Base-by-base conservation (phyloP, 2,888 invertebrate species). In the Rosalia funebris region DNA sequence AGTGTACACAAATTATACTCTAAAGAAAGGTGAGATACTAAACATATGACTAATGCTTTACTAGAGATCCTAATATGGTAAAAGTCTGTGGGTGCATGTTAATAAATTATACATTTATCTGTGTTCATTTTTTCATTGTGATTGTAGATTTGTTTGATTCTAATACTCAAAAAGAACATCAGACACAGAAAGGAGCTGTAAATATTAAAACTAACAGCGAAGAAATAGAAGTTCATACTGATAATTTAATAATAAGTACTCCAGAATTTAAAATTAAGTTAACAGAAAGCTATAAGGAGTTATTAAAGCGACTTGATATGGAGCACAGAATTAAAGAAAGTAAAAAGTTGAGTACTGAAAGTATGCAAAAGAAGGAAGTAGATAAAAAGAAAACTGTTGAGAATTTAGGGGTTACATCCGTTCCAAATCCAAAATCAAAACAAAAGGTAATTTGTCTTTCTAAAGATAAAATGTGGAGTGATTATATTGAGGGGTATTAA, bases 291-390 rank as follows among this genome's bases (percentile, higher is more conserved):
- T 85, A 85, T 66, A 83, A 82, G 71, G 77, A 81, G 65, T 71
- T 85, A 37, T 69, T 85, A 50, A 79, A 78, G 62, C 82, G 82
- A 71, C 72, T 85, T 32, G 86, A 86, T 65, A 77, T 81, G 71
- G 85, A 86, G 65, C 83, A 85, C 64, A 81, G 77, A 55, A 76
- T 79, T 60, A 81, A 77, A 66, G 69, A 77, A 54, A 62, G 66
- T 0, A 63, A 67, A 46, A 64, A 72, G 11, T 25, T 25, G 25
- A 45, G 57, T 20, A 37, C 60, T 7, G n/a, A 10, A 36, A 50
- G 56, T 31, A 14, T 34, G 37, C 1, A 46, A 52, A 72, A 61
- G 25, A 25, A 17, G 5, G 55, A 20, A 55, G 10, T 37, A 7
- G 68, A 62, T 36, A 55, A 57, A 20, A 61, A 64, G 14, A 57